Base-by-base conservation (phyloP, 1,140 invertebrate genomes). In the Halyomorpha halys region DNA sequence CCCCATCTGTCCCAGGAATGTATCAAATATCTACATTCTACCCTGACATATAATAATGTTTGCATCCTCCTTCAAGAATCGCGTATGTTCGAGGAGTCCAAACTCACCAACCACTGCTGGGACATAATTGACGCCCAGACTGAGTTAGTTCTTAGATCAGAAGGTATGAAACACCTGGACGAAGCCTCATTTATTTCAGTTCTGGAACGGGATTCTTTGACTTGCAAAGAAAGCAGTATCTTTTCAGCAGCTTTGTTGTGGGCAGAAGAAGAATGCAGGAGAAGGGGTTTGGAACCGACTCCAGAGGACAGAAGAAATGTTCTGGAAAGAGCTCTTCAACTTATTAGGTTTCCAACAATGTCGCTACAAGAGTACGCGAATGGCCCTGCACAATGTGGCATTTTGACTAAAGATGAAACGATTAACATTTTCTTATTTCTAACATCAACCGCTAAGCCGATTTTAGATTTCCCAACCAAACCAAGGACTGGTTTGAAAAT, bases 41-140 rank as follows among this genome's bases (percentile, higher is more conserved):
- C 89, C 79, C 77, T 94, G 65, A 93, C 89, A 56, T 90, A 90
- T 68, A 90, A 91, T 77, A 95, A 95, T 77, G 91, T 90, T 49
- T 95, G 91, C 76, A 79, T 94, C 66, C 82, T 95, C 63, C 80
- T 95, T 68, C 91, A 89, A 75, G 91, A 94, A 75, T 92, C 90
- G 65, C 78, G 90, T 65, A 79, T 94, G 49, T 94, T 94, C 76
- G 91, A 94, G 78, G 91, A 94, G 74, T 89, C 89, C 53, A 90
- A 93, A 72, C 77, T 94, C 62, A 93, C 94, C 90, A 87, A 92
- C 74, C 79, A 91, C 71, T 94, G 91, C 76, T 94, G 91, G 91
- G 91, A 94, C 80, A 93, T 97, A 49, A 93, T 94, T 74, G 91
- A 94, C 77, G 91, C 88, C 62, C 87, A 89, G 85, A 13, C 34